A percentile compares a stretch with the other conserved stretches of the same genome.
These are phyloP conservation scores for Ophion obscuratus DNA, from an alignment of 2,888 invertebrate species.

Conservation along the genomic window DNA sequence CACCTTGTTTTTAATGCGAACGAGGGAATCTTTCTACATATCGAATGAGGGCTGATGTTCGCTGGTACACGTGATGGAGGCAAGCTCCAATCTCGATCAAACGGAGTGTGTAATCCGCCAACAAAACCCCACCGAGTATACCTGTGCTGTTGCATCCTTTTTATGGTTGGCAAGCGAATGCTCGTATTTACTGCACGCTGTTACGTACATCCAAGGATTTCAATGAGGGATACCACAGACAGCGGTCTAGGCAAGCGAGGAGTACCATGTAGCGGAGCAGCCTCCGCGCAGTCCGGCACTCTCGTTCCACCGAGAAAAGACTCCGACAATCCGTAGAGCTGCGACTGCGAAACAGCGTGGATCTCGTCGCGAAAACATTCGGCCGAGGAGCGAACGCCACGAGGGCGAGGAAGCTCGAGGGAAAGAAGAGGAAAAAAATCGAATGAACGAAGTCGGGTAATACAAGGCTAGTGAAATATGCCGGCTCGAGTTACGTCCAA, in stretches of 20 bases:
- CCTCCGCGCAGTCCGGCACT: constrained; percentile 23
- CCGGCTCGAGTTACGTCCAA: constrained; percentile 65
- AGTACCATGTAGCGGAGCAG: constrained; percentile 30
- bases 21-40: constrained; percentile 1
- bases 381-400: constrained; percentile 19
- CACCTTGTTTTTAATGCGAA: constrained; percentile 20
- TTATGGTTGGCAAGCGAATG: constrained; percentile 67
- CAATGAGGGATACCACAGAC: constrained; percentile 54
- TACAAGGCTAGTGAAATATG: constrained; percentile 66
- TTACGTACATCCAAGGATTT: constrained; percentile 53
- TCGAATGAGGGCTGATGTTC: constrained; percentile 32
- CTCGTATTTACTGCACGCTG: constrained; percentile 65
- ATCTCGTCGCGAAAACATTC: constrained; percentile 65
- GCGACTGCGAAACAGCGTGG: constrained; percentile 29
- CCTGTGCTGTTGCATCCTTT: constrained; percentile 68
- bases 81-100: constrained; percentile 28
- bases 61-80: constrained; percentile 32
- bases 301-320: constrained; percentile 20
- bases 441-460: constrained; percentile 60
- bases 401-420: constrained; percentile 28
- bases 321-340: constrained; percentile 33
- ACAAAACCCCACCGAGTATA: constrained; percentile 66
- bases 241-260: constrained; percentile 38
- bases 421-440: constrained; percentile 23
- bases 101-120: constrained; percentile 47